Percentiles rank a stretch among this genome's conserved stretches.
phyloP scores from a whole-genome alignment of 1,140 invertebrate species.

The Listronotus oregonensis region DNA sequence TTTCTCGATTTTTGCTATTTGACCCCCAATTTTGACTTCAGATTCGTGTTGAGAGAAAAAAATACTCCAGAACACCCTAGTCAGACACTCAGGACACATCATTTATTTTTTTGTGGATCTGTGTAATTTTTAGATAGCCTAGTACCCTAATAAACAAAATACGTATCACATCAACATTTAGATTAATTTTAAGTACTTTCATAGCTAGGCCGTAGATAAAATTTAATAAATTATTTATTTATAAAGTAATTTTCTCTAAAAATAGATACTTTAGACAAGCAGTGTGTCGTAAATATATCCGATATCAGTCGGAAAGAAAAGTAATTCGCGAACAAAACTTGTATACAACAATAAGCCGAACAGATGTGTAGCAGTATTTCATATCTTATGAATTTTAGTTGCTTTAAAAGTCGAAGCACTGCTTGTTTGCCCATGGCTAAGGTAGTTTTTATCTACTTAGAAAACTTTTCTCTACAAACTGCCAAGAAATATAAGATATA shows the following conservation, averaged over 20 bases:
- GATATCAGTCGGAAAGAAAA: constrained; percentile 42
- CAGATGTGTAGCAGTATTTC: constrained; percentile 45
- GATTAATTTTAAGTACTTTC: too few relatives aligned
- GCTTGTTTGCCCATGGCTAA: constrained; percentile 28
- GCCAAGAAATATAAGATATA: constrained; percentile 13
- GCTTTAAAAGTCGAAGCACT: constrained; percentile 33
- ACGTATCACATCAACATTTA: too few relatives aligned
- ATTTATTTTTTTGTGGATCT: too few relatives aligned
- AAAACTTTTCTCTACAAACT: constrained; percentile 17
- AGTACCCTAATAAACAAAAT: too few relatives aligned
- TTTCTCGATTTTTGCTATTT: too few relatives aligned
- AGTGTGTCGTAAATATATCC: constrained; percentile 41
- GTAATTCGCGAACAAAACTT: constrained; percentile 44
- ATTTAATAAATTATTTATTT: constrained; percentile 2
- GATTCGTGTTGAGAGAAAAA: too few relatives aligned
- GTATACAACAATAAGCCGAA: constrained; percentile 45
- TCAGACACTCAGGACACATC: too few relatives aligned
- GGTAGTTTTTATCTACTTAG: constrained; percentile 26
- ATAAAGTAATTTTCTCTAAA: constrained; percentile 20
- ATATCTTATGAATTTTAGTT: constrained; percentile 41
- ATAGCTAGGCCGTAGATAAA: background rate
- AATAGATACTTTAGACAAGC: constrained; percentile 27
- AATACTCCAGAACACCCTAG: too few relatives aligned
- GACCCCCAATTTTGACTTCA: too few relatives aligned
- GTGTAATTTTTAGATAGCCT: too few relatives aligned